Base-by-base conservation (phyloP, 2,113 vertebrate genomes). In the Protobothrops flavoviridis region DNA sequence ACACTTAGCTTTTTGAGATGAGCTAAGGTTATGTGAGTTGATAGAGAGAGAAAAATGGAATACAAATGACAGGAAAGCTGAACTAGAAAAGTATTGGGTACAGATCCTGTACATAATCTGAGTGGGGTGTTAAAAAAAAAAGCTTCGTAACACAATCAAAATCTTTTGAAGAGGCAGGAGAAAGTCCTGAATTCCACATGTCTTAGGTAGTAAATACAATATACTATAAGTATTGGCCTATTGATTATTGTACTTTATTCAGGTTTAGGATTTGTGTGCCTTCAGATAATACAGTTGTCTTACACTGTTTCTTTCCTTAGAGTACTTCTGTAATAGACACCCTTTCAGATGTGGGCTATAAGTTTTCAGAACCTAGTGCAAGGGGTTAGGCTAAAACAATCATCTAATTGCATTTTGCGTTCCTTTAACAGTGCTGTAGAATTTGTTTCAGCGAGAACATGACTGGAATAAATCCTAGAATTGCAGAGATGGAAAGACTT, bases 371-470 rank as follows among this genome's bases (percentile, higher is more conserved):
- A 24, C 21, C 21, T 61, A 48, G 21, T 43, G 20, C 88, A 89
- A n/a, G 12, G 24, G n/a, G 39, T 48, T 90, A 33, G 56, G 12
- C 20, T 12, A 61, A 90, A 59, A 61, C 10, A 89, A 89, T 88
- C 3, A 33, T 52, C 17, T 26, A 10, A 88, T 5, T 33, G 9
- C 20, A 88, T 23, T 8, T 56, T 56, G 20, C 1, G 4, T 59
- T 90, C 10, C 15, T 43, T 43, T 90, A 48, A 13, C 33, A 93
- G 7, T 53, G 50, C 92, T 21, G 0, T 45, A 86, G 45, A 57
- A 53, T 5, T 0, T 52, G 88, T 24, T 57, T 93, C 89, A 90
- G 88, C 55, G 90, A 91, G 69, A 88, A n/a, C 89, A 95, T 61
- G 59, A 91, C 56, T 2, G 86, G 55, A 24, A 91, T 92, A 29